phyloP scores from a whole-genome alignment of 1,140 invertebrate genomes.

The Theocolax elegans region DNA sequence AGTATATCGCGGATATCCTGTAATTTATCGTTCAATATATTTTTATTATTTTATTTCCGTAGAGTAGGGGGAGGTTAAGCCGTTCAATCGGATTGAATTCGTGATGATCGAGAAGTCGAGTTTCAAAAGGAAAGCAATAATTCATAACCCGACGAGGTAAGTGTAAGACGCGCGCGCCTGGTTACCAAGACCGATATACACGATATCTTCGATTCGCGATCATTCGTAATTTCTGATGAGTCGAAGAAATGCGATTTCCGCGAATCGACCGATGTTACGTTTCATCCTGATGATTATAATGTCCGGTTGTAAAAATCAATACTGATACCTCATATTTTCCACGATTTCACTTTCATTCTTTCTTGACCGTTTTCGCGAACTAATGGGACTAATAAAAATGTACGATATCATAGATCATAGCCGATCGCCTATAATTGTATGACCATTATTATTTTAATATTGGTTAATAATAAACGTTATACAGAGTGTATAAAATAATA shows the following conservation, averaged over 20 bases:
- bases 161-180: not conserved
- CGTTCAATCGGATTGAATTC: conserved; percentile 32
- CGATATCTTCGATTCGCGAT: conserved; percentile 16
- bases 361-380: too few relatives aligned
- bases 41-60: conserved; percentile 8
- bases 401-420: too few relatives aligned
- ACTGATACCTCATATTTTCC: too few relatives aligned
- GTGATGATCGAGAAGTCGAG: conserved; percentile 17
- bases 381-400: too few relatives aligned
- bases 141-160: not conserved
- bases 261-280: too few relatives aligned
- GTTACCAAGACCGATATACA: too few relatives aligned
- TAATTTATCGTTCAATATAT: conserved; percentile 21
- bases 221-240: conserved; percentile 30
- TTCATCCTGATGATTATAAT: conserved; percentile 8
- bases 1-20: not conserved
- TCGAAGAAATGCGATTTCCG: conserved; percentile 29
- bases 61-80: not conserved
- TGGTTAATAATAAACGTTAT: too few relatives aligned
- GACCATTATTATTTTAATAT: too few relatives aligned
- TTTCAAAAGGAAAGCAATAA: conserved; percentile 18
- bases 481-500: too few relatives aligned
- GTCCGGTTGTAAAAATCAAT: too few relatives aligned
- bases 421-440: too few relatives aligned
- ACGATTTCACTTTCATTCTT: too few relatives aligned